Evolutionary conservation across 2,797 vertebrate genomes (phyloP), one percentile per base, ranked within the genome.

Genomic region (Halcyon smyrnensis): DNA sequence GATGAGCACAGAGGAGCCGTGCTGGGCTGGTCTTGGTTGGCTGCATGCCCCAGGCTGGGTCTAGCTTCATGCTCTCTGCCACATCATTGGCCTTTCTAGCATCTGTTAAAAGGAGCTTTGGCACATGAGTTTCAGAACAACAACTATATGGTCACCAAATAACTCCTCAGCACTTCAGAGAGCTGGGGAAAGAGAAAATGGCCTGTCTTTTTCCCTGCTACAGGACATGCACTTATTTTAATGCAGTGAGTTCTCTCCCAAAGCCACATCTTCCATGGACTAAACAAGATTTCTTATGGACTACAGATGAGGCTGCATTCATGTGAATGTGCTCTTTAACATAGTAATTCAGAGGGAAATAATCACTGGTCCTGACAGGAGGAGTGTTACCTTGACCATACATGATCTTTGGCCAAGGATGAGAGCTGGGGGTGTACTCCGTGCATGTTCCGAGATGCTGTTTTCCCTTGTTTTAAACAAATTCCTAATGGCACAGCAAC

Each of bases 301-400:
- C 73, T 82, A 13, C 1, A 2, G 43, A 67, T 67, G 62, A 95
- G 73, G 43, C 48, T 76, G 53, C 75, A 62, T 87, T 95, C 60
- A 36, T 12, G 23, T 86, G 48, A 89, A 89, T 65, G 74, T 84
- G 51, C 57, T 86, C 41, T 86, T 88, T 41, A 91, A 86, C 50
- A 36, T 54, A 32, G 3, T 83, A 30, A 74, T 75, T 76, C 63
- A 74, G 53, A 37, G 84, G 71, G 53, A 89, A 92, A 59, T 39
- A 91, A 95, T 87, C 68, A 63, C 64, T 87, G 86, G 53, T 94
- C 76, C 75, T 85, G 32, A 71, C 51, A 85, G 48, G 43, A 89
- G 45, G 37, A 83, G 23, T 68, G 57, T 81, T 79, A 76, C 77
- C 84, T 86, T 8, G 9, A 68, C 39, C 24, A 28, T 48, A 17